These are phyloP conservation scores for Globicephala melas DNA, from an alignment of 2,113 vertebrate genomes.

Conservation along the genomic window DNA sequence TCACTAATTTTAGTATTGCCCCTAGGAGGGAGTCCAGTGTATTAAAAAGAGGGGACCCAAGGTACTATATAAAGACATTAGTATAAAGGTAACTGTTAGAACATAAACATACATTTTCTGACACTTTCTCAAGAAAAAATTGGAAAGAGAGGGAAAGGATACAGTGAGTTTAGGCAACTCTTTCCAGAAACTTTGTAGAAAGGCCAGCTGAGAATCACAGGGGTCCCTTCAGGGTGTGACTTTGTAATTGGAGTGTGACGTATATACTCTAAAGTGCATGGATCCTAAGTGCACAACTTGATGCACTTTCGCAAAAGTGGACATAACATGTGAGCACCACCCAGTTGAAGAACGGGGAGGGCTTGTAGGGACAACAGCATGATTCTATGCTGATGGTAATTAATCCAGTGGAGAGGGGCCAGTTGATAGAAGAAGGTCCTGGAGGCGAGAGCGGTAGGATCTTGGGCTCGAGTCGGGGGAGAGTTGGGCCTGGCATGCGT, in stretches of 20 bases:
- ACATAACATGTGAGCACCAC: background rate
- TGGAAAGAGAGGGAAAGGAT: background rate
- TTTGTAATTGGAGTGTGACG: background rate
- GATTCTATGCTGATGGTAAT: background rate
- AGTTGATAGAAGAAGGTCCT: background rate
- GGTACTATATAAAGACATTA: background rate
- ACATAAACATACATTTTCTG: background rate
- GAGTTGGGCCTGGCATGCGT: background rate
- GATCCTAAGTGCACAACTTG: too few species aligned
- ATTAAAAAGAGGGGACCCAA: background rate
- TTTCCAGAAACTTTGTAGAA: background rate
- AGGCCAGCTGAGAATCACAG: background rate
- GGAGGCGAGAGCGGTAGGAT: background rate
- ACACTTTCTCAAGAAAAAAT: background rate
- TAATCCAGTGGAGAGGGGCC: background rate
- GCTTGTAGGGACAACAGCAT: background rate
- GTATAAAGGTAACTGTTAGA: background rate
- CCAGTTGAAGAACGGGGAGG: background rate
- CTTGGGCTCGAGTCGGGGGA: too few species aligned
- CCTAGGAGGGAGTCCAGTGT: too few species aligned
- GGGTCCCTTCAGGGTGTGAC: background rate
- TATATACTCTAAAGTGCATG: background rate
- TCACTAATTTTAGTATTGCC: background rate
- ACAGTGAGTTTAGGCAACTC: background rate
- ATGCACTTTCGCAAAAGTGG: background rate